Evolutionary conservation across 2,888 invertebrate species (phyloP).

Genomic region (Dioctria linearis): DNA sequence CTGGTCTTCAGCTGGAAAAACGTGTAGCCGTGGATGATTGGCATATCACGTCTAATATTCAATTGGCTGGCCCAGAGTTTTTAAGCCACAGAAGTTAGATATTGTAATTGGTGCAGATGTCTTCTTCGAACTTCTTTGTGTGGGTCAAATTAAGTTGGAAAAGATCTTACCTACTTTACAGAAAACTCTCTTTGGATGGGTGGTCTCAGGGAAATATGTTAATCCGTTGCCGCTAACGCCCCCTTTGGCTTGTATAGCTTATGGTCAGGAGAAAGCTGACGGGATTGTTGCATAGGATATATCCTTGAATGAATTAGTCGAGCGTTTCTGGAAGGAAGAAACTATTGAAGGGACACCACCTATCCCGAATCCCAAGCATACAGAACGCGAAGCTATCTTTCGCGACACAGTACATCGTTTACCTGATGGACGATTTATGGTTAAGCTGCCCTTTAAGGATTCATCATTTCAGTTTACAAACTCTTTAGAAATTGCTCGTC

Average conservation of each 20-base stretch:
- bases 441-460: not conserved
- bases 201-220: not conserved
- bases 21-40: too few species aligned
- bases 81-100: too few species aligned
- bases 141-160: slow-evolving; percentile 14
- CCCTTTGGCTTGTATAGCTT: not conserved
- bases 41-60: too few species aligned
- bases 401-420: too few species aligned
- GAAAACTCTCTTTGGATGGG: not conserved
- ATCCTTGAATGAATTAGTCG: not conserved
- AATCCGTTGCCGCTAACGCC: not conserved
- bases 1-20: too few species aligned
- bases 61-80: too few species aligned
- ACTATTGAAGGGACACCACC: not conserved
- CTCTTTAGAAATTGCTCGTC: not conserved
- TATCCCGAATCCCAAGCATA: too few species aligned
- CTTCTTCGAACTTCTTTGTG: too few species aligned
- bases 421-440: not conserved
- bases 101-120: too few species aligned
- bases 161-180: not conserved
- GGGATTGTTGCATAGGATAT: not conserved
- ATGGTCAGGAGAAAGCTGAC: not conserved
- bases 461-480: not conserved
- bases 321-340: slow-evolving; percentile 23
- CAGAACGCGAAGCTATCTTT: too few species aligned